Percentiles rank a stretch among this genome's conserved stretches.
phyloP scores from a whole-genome alignment of 2,113 vertebrate species.

The Solenodon paradoxus region DNA sequence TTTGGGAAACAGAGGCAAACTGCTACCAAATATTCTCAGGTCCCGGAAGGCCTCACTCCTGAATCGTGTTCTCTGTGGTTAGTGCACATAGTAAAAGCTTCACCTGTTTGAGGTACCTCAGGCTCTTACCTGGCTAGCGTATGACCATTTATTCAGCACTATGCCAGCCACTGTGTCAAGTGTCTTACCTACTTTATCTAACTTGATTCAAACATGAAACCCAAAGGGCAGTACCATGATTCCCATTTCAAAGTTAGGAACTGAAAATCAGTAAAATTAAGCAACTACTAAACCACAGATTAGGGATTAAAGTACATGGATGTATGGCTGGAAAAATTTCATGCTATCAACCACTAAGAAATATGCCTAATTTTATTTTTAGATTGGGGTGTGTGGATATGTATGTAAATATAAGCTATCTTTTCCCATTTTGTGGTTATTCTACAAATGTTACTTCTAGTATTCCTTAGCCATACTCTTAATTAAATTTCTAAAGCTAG shows the following conservation, averaged over 20 bases:
- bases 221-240: neutral
- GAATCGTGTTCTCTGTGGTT: neutral
- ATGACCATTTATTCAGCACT: too few species aligned
- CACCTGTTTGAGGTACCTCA: neutral
- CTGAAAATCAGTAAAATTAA: neutral
- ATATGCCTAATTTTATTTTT: neutral
- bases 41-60: neutral
- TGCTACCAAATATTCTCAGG: neutral
- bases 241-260: conserved; percentile 1
- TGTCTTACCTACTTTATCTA: neutral
- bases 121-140: neutral
- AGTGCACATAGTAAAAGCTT: neutral
- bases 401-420: neutral
- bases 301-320: neutral
- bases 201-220: neutral
- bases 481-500: neutral
- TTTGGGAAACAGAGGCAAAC: neutral
- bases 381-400: neutral
- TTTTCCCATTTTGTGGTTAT: neutral
- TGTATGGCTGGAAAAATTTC: neutral
- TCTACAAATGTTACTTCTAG: neutral
- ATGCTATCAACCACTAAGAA: neutral
- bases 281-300: neutral
- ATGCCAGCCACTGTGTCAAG: neutral
- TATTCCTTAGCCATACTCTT: neutral